A percentile compares a stretch with the other conserved stretches of the same genome.
Evolutionary conservation across 2,113 vertebrate species (phyloP).

Genomic region (Melozone crissalis): DNA sequence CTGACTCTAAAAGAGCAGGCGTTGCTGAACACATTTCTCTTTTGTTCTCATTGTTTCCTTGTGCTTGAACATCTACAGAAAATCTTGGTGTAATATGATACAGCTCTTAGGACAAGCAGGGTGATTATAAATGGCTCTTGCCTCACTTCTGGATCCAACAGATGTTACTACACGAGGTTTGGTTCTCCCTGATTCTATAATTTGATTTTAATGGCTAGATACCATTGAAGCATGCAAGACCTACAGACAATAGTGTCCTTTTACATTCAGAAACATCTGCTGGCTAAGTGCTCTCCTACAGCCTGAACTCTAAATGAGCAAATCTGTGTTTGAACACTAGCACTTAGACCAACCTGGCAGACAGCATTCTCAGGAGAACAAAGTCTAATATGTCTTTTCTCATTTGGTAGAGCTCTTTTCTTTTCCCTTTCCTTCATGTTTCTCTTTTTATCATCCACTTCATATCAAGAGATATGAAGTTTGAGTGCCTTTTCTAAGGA

Average conservation of each 20-base stretch:
- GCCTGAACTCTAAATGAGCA: background rate
- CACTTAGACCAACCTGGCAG: background rate
- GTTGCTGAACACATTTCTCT: background rate
- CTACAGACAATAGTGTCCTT: background rate
- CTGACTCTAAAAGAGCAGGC: background rate
- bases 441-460: background rate
- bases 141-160: conserved; percentile 14
- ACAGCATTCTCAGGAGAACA: background rate
- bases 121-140: conserved; percentile 6
- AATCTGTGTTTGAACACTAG: background rate
- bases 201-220: conserved; percentile 54
- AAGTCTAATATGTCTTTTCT: background rate
- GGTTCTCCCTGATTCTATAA: conserved; percentile 26
- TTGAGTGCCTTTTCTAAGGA: background rate
- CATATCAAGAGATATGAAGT: background rate
- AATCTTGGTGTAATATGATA: conserved; percentile 6
- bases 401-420: background rate
- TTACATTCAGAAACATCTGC: conserved; percentile 39
- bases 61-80: background rate
- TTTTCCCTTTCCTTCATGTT: background rate
- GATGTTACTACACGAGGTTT: background rate
- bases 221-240: background rate
- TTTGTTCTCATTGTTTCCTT: background rate
- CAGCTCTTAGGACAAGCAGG: background rate
- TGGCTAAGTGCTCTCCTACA: background rate